phyloP scores from a whole-genome alignment of 2,888 invertebrate genomes.

The Malthinus flaveolus region DNA sequence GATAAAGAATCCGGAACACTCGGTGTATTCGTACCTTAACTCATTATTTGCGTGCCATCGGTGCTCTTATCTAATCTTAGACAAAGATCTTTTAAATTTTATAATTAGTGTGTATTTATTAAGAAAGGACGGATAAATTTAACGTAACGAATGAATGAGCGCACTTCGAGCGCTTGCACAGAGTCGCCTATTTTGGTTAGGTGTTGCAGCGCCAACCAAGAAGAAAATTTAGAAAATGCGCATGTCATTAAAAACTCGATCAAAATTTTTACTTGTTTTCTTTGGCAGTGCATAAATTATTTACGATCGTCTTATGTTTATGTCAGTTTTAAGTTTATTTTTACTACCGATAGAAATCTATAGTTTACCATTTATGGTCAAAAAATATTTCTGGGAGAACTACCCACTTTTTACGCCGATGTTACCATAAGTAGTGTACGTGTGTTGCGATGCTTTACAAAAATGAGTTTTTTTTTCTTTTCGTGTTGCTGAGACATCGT shows the following conservation, averaged over 20 bases:
- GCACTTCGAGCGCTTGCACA: conserved; percentile 10
- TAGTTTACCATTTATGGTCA: not conserved
- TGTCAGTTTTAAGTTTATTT: not conserved
- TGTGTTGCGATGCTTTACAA: not conserved
- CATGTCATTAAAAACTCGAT: conserved; percentile 9
- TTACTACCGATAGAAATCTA: not conserved
- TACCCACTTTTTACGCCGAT: too few species aligned
- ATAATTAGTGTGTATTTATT: conserved; percentile 5
- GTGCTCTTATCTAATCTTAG: conserved; percentile 1
- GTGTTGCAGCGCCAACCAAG: conserved; percentile 30
- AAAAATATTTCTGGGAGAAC: not conserved
- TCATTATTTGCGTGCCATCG: not conserved
- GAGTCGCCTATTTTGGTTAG: conserved; percentile 39
- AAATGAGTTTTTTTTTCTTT: too few species aligned
- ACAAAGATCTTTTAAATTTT: not conserved
- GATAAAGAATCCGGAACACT: not conserved
- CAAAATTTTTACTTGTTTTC: conserved; percentile 9
- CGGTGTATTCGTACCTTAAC: not conserved
- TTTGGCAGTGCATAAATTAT: conserved; percentile 12
- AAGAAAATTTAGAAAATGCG: conserved; percentile 24
- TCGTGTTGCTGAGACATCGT: not conserved
- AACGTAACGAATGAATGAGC: conserved; percentile 2
- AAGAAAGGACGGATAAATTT: conserved; percentile 14
- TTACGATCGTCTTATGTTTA: conserved; percentile 1
- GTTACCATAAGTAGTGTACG: too few species aligned